Base-by-base conservation (phyloP, 2,888 invertebrate species). In the Melanophora roralis region DNA sequence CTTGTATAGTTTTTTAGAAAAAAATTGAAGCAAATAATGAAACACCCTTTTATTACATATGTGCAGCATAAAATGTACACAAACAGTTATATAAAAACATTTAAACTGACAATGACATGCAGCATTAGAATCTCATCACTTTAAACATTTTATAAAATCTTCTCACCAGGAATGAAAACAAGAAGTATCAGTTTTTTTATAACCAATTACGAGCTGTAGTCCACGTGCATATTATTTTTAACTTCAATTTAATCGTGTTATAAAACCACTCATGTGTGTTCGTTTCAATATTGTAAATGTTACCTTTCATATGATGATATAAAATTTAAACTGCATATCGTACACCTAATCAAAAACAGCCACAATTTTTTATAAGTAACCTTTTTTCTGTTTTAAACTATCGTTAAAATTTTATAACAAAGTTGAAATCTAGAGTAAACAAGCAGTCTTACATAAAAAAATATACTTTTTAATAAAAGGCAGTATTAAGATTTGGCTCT, bases 41-140 rank as follows among this genome's bases (percentile, higher is more conserved):
- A 49, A 59, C 27, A 40, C 59, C 49, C 49, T n/a, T n/a, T n/a
- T n/a, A n/a, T n/a, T 36, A n/a, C 23, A 23, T 65, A 21, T 53
- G 12, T 23, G 38, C 38, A 14, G 14, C 32, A 27, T 6, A 27
- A 27, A 19, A 14, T 45, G 19, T 36, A 11, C n/a, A 16, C 43
- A 34, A 38, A 6, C 19, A 55, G 45, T 21, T 34, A n/a, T 43
- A 57, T 47, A 12, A 38, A n/a, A 38, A 11, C 45, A 34, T 65
- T 65, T 65, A 65, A 73, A 45, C 55, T 68, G 32, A 57, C 49
- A 65, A 32, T 59, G 59, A 43, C 27, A 51, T 12, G 38, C 40
- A 53, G 40, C 34, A 47, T 43, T n/a, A 36, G 53, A 59, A 36
- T 23, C 8, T 51, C 51, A 45, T n/a, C 19, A 5, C 27, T 27